Base-by-base conservation (phyloP, 2,113 vertebrate genomes). In the Larimichthys crocea region DNA sequence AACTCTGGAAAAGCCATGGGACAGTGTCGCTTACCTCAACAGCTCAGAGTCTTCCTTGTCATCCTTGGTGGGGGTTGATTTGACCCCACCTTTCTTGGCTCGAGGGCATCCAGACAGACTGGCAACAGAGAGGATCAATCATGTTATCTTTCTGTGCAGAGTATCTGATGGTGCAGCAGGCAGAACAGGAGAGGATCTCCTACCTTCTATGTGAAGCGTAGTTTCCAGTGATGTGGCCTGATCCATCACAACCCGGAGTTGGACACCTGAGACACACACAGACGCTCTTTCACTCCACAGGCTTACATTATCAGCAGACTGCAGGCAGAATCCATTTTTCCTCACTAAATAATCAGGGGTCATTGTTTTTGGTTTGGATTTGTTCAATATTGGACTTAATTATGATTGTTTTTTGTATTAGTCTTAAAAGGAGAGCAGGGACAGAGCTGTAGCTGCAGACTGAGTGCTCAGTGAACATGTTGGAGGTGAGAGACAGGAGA, bases 151-250 rank as follows among this genome's bases (percentile, higher is more conserved):
- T 19, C 10, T 44, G 52, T 19, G 26, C 19, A 59, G 29, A 59
- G 57, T 2, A 1, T n/a, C 17, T 9, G 29, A 67, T 44, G 52
- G 22, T 19, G 19, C 3, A 20, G 10, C 2, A 12, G 48, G n/a
- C 9, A 31, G 10, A 22, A 49, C 20, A 19, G 40, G 22, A 46
- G 24, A n/a, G 4, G 12, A 74, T 74, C 65, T 56, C 82, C 59
- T 94, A 99, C 98, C 98, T 99, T 90, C 98, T 96, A 68, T 99
- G 98, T 82, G 98, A 99, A 3, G 98, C 97, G n/a, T 99, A 99
- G 94, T 99, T 99, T 91, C 98, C 98, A 57, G 98, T 99, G 86
- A 99, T 98, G 29, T 99, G 98, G 70, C 98, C 98, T 0, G 98
- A 99, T 5, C 98, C 98, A 49, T 99, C 98, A 75, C 98, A 99